A percentile compares a stretch with the other conserved stretches of the same genome.
Conservation (phyloP, 1,140 invertebrate genomes). For the Drosophila pandora region DNA sequence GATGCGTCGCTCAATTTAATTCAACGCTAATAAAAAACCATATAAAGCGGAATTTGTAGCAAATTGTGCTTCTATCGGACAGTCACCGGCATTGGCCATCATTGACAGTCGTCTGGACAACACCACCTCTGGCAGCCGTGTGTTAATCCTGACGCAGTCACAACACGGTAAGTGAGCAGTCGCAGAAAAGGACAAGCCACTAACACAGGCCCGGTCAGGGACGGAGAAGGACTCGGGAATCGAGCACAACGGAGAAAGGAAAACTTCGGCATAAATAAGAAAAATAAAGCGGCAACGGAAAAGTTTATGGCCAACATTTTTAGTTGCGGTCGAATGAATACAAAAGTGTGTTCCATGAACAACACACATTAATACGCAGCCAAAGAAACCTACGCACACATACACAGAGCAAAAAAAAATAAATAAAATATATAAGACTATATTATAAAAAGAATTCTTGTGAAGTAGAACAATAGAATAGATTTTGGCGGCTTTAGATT, state of each 20-base stretch:
- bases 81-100: slow-evolving; percentile 41
- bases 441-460: not conserved
- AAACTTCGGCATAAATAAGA: slow-evolving; percentile 70
- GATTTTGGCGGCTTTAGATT: no score
- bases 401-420: slow-evolving; percentile 4
- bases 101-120: slow-evolving; percentile 51
- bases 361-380: slow-evolving; percentile 55
- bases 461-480: no score
- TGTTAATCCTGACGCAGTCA: slow-evolving; percentile 56
- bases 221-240: not conserved
- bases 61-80: slow-evolving; percentile 44
- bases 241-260: slow-evolving; percentile 27
- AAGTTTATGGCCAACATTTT: slow-evolving; percentile 79
- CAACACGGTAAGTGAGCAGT: slow-evolving; percentile 22
- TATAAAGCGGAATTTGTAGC: slow-evolving; percentile 66
- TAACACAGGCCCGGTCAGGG: not conserved
- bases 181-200: slow-evolving; percentile 26
- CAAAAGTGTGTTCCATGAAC: slow-evolving; percentile 76
- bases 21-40: slow-evolving; percentile 76
- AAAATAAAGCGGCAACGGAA: slow-evolving; percentile 56
- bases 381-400: slow-evolving; percentile 8
- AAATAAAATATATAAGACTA: not conserved
- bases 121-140: slow-evolving; percentile 57
- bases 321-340: slow-evolving; percentile 80
- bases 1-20: slow-evolving; percentile 73